A percentile compares a stretch with the other conserved stretches of the same genome.
phyloP scores from a whole-genome alignment of 1,140 invertebrate genomes.

The Telenomus remus region DNA sequence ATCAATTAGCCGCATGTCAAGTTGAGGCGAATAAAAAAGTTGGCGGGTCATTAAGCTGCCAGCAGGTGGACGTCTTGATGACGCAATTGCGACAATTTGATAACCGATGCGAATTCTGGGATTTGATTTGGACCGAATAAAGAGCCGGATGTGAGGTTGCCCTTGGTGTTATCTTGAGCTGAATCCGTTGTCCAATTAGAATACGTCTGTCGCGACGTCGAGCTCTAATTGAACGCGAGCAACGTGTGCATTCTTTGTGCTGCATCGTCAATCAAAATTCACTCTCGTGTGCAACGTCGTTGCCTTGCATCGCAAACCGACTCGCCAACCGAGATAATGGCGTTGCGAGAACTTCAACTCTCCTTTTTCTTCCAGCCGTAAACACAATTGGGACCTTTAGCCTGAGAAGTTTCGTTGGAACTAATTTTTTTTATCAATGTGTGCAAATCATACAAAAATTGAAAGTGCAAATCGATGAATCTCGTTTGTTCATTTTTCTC shows the following conservation, averaged over 20 bases:
- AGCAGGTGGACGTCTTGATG: constrained; percentile 32
- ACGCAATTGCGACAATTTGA: constrained; percentile 33
- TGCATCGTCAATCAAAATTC: constrained; percentile 50
- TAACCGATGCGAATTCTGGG: constrained; percentile 47
- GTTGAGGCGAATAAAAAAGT: constrained; percentile 1
- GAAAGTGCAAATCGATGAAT: not conserved
- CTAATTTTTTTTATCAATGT: no score
- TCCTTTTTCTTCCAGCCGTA: not conserved
- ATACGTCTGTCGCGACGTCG: constrained; percentile 43
- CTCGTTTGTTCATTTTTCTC: not conserved
- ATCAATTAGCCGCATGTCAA: constrained; percentile 1
- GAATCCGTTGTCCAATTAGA: constrained; percentile 50
- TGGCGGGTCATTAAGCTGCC: constrained; percentile 8
- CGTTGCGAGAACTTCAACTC: constrained; percentile 13
- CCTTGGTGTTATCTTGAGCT: constrained; percentile 46
- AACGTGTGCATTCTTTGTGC: constrained; percentile 41
- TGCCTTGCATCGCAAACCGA: constrained; percentile 11
- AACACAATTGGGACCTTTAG: not conserved
- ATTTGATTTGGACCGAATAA: constrained; percentile 48
- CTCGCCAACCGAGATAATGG: constrained; percentile 9
- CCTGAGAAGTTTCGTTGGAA: not conserved
- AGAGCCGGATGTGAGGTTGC: constrained; percentile 52
- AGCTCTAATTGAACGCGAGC: constrained; percentile 42
- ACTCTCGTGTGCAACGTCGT: not conserved
- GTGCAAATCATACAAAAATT: no score